Evolutionary conservation across 2,888 invertebrate genomes (phyloP), one percentile per base, ranked within the genome.

Genomic region (Agrilus biguttatus): DNA sequence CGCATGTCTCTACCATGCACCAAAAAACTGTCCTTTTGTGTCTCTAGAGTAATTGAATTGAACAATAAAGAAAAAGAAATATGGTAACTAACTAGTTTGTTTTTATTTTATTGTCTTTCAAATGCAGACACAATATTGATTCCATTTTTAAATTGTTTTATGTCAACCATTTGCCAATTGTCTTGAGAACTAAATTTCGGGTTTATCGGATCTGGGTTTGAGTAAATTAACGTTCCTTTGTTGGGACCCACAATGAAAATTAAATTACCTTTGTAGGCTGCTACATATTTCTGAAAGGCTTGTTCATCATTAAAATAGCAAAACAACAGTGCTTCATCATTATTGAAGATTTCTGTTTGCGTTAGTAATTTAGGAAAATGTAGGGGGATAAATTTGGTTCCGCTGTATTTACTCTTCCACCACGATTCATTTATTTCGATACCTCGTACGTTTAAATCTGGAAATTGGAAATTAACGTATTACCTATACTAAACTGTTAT

Each of bases 331-430:
- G 82, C 81, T 44, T 73, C 73, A 36, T 70, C 62, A 4, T 54
- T 42, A 36, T 57, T 47, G 23, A 62, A 47, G 36, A 48, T 39
- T 8, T 51, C 42, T 12, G 62, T 51, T 8, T 62, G 55, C 28
- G 66, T 58, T 2, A 78, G 62, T 41, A 72, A 56, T 33, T 56
- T 47, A 0, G 74, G 71, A 55, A 77, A 75, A 46, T 73, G 70
- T 28, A 82, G 68, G 3, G 76, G 70, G 46, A 84, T 77, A 56
- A 87, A 88, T 42, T 72, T 70, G 2, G 79, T 79, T 14, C 80
- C 78, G 2, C 83, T 78, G 62, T 87, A 84, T 61, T 72, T 76
- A 57, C 83, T 81, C 37, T 66, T 69, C 88, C 88, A 89, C 87
- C 87, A 89, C 1, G 73, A 74, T 39, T 73, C 70, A 61, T 88